Evolutionary conservation across 2,113 vertebrate species (phyloP), one percentile per base, ranked within the genome.

Genomic region (Pavo muticus): DNA sequence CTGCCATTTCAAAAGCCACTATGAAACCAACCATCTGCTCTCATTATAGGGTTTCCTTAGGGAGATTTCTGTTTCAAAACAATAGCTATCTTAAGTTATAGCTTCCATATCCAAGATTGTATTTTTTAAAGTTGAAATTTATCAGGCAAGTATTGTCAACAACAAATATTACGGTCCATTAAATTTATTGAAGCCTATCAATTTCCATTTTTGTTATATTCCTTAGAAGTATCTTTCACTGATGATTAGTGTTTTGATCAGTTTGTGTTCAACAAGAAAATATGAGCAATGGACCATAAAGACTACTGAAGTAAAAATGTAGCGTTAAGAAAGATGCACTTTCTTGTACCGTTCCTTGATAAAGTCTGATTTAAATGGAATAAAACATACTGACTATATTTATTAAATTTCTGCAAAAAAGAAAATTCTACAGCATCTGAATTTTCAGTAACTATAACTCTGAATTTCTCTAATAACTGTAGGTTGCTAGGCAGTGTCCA

Each of bases 361-460:
- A 47, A 93, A 93, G 14, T 84, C 40, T 64, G 17, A 73, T 54
- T 89, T 60, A 87, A 91, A 60, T 56, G 24, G 16, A 79, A 8
- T 78, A 60, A 87, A 93, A 47, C 14, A 48, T 48, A 40, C 30
- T 52, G 29, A 70, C 40, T 56, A 44, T 14, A 40, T 8, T 5
- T 79, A 23, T 47, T 73, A 73, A 94, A 91, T 0, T 72, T 16
- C 50, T 79, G 44, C 20, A 40, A 85, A 54, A 82, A 74, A 35
- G 13, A 77, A 14, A 89, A 81, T 69, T 91, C 40, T 14, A 32
- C 37, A 86, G 29, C 24, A 85, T 23, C 25, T 89, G 15, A 63
- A 60, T 64, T 93, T 91, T 71, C 61, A 93, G 39, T 44, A 83
- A 91, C 64, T 77, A 42, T 52, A 84, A 76, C 52, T 68, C 56